Base-by-base conservation (phyloP, 2,113 vertebrate species). In the Trematomus loennbergii region DNA sequence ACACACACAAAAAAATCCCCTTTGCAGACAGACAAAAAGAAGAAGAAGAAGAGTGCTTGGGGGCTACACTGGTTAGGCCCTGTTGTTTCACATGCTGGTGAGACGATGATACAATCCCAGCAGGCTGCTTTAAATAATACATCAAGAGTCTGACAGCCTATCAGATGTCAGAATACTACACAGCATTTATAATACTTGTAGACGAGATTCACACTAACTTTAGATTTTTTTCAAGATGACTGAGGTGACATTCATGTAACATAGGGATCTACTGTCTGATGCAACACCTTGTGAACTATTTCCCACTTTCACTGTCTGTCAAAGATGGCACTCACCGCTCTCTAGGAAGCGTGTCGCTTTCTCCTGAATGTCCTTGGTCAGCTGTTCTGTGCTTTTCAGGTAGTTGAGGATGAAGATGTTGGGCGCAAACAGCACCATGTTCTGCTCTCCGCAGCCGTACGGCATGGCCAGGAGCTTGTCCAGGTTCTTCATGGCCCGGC, bases 361-460 rank as follows among this genome's bases (percentile, higher is more conserved):
- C 11, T 93, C 76, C 85, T 60, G 90, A 75, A 96, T 95, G 20
- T 88, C 84, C 1, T 73, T 3, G 2, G 92, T 93, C 75, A 96
- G 90, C 88, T 96, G 95, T 29, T 87, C 85, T 0, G 95, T 95
- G 82, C 92, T 94, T 17, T 95, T 90, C 90, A 97, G 89, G 85
- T 96, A 96, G 64, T 94, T 91, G n/a, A 96, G 93, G 76, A 96
- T 88, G 63, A 94, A 97, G 92, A 97, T 95, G 72, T 97, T 97
- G 9, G 97, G 96, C 8, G 96, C 96, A 18, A 97, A 96, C 17
- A 69, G 76, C 70, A 97, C 45, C 96, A 97, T 97, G 88, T 97
- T 97, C 89, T 99, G 97, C 73, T 96, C 95, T 1, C 96, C 96
- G 8, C 96, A 97, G 63, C 96, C 96, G 4, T 82, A 91, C 1